These are phyloP conservation scores for Plectropomus leopardus DNA, from an alignment of 2,113 vertebrate genomes.

Conservation along the genomic window DNA sequence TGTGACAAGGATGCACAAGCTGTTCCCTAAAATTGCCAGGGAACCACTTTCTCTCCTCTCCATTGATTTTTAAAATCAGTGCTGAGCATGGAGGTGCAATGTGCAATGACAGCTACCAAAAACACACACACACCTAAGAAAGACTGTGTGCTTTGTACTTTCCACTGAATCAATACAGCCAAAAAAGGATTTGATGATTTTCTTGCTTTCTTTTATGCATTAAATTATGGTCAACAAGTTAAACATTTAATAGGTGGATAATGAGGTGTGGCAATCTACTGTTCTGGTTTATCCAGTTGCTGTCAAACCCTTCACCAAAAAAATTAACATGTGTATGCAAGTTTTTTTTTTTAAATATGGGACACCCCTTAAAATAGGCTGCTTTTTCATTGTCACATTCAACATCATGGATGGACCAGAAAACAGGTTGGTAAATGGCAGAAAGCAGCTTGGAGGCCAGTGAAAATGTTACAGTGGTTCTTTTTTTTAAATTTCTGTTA, in stretches of 20 bases:
- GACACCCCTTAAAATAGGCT: too few species aligned
- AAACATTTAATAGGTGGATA: background rate
- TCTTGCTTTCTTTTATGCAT: background rate
- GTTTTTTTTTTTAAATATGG: too few species aligned
- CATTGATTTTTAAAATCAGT: constrained; percentile 44
- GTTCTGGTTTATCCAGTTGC: background rate
- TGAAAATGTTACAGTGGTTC: too few species aligned
- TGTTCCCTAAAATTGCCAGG: constrained; percentile 70
- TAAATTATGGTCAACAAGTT: background rate
- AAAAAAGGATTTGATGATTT: background rate
- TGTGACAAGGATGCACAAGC: constrained; percentile 75
- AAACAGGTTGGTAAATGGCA: too few species aligned
- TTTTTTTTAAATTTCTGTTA: too few species aligned
- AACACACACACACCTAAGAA: constrained; percentile 25
- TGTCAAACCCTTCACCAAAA: too few species aligned
- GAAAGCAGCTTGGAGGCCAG: too few species aligned
- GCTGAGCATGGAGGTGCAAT: constrained; percentile 13
- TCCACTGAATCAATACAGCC: constrained; percentile 2
- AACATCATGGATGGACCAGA: too few species aligned
- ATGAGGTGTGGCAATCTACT: background rate
- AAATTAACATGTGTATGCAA: too few species aligned
- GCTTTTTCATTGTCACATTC: too few species aligned
- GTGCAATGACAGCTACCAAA: constrained; percentile 45
- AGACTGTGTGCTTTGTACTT: background rate
- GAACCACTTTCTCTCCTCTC: constrained; percentile 50